Percentiles rank a stretch among this genome's conserved stretches.
Conservation (phyloP, 2,113 vertebrate genomes). For the Eurypyga helias region DNA sequence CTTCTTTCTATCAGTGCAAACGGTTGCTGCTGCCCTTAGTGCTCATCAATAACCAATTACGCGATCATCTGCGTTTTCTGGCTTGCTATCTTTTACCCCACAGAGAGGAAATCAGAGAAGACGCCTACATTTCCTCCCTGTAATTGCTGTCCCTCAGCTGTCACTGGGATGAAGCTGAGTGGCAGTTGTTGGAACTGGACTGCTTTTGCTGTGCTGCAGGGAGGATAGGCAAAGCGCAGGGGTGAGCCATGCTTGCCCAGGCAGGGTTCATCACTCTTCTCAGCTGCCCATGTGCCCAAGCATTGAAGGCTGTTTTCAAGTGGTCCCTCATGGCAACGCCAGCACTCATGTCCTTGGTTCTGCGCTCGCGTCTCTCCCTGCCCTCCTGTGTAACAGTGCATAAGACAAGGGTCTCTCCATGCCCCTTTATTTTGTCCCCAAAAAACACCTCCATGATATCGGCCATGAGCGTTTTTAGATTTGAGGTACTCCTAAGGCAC, state of each 20-base stretch:
- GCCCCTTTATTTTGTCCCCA: background rate
- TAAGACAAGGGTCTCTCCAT: background rate
- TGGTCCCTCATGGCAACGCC: background rate
- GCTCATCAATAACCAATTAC: conserved; percentile 44
- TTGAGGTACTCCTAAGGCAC: background rate
- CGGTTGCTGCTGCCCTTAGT: background rate
- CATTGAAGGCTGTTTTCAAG: background rate
- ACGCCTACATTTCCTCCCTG: background rate
- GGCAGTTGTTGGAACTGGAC: background rate
- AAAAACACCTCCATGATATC: background rate
- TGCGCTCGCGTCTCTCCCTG: background rate
- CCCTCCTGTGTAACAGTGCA: background rate
- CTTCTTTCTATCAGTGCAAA: conserved; percentile 11
- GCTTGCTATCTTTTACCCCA: background rate
- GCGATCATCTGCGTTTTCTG: conserved; percentile 7
- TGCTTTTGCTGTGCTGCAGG: background rate
- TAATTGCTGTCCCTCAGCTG: background rate
- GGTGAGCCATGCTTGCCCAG: background rate
- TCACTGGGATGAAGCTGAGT: background rate
- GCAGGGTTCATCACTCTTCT: background rate
- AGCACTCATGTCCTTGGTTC: background rate
- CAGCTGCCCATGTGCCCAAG: background rate
- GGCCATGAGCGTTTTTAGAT: background rate
- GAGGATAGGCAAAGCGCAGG: background rate
- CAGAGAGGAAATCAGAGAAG: background rate